Percentiles rank a stretch among this genome's conserved stretches.
phyloP scores from a whole-genome alignment of 2,888 invertebrate species.

The Acronicta psi region DNA sequence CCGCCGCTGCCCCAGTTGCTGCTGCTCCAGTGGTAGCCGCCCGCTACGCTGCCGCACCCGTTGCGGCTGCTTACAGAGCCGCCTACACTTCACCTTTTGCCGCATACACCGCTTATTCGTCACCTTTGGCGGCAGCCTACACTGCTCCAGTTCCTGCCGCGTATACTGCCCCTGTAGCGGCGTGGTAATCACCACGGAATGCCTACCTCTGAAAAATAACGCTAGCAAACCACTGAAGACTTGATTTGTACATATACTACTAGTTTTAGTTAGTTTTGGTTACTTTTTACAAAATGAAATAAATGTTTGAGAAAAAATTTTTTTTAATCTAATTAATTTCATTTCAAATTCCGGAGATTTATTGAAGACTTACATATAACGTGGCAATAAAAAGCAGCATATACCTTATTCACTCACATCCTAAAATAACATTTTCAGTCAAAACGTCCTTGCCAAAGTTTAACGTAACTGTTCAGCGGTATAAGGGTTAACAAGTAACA shows the following conservation, averaged over 20 bases:
- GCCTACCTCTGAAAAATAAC: slow-evolving; percentile 15
- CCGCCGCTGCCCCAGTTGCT: slow-evolving; percentile 57
- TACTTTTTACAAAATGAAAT: slow-evolving; percentile 63
- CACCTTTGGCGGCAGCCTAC: slow-evolving; percentile 55
- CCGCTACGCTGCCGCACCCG: slow-evolving; percentile 53
- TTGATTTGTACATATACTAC: slow-evolving; percentile 80
- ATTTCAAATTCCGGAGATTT: too few species aligned
- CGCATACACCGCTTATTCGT: slow-evolving; percentile 39
- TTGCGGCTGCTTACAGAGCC: slow-evolving; percentile 47
- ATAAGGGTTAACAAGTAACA: too few species aligned
- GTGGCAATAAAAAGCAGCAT: too few species aligned
- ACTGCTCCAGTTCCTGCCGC: slow-evolving; percentile 56
- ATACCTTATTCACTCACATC: too few species aligned
- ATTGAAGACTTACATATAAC: not conserved
- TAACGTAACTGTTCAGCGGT: too few species aligned
- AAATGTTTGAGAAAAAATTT: slow-evolving; percentile 48
- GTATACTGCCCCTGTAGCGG: slow-evolving; percentile 36
- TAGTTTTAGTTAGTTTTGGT: slow-evolving; percentile 64
- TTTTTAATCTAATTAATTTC: too few species aligned
- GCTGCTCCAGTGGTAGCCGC: slow-evolving; percentile 50
- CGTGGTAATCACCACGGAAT: slow-evolving; percentile 27
- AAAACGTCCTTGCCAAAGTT: too few species aligned
- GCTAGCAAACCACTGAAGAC: slow-evolving; percentile 84
- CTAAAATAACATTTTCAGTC: too few species aligned
- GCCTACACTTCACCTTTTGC: slow-evolving; percentile 55